Conservation (phyloP, 2,888 invertebrate species). For the Scrobipalpa costella region DNA sequence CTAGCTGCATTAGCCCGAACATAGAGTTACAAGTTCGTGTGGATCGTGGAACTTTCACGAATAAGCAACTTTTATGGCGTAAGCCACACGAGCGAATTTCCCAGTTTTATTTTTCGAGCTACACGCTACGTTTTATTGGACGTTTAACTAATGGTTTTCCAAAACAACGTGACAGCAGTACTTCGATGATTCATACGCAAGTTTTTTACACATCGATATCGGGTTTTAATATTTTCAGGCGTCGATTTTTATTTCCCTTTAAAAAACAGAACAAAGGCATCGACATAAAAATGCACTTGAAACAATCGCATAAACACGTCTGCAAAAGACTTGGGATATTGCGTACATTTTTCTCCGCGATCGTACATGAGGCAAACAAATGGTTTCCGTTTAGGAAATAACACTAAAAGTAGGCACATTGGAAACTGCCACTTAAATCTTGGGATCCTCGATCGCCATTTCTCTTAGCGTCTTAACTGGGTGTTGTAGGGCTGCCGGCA, state of each 20-base stretch:
- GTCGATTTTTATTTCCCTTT: constrained; percentile 30
- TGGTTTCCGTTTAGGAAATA: constrained; percentile 79
- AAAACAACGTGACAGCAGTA: constrained; percentile 60
- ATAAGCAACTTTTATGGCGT: constrained; percentile 53
- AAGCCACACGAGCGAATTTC: constrained; percentile 50
- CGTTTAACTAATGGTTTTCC: constrained; percentile 64
- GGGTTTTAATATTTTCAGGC: constrained; percentile 31
- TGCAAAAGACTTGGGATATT: constrained; percentile 53
- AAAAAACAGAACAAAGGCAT: constrained; percentile 30
- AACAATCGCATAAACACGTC: constrained; percentile 56
- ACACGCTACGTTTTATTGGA: constrained; percentile 59
- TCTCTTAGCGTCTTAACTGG: constrained; percentile 71
- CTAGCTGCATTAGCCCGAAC: constrained; percentile 27
- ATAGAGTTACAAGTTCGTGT: constrained; percentile 50
- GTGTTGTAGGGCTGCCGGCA: constrained; percentile 46
- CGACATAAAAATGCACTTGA: constrained; percentile 47
- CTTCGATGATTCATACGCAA: constrained; percentile 56
- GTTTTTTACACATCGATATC: constrained; percentile 35
- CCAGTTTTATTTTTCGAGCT: constrained; percentile 53
- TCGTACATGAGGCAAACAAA: constrained; percentile 75
- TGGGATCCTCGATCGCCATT: constrained; percentile 77
- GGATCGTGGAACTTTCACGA: constrained; percentile 50
- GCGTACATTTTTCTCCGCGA: constrained; percentile 65
- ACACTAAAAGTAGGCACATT: constrained; percentile 80
- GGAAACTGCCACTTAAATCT: constrained; percentile 79